Conservation (phyloP, 1,140 invertebrate species). For the Calephelis nemesis region DNA sequence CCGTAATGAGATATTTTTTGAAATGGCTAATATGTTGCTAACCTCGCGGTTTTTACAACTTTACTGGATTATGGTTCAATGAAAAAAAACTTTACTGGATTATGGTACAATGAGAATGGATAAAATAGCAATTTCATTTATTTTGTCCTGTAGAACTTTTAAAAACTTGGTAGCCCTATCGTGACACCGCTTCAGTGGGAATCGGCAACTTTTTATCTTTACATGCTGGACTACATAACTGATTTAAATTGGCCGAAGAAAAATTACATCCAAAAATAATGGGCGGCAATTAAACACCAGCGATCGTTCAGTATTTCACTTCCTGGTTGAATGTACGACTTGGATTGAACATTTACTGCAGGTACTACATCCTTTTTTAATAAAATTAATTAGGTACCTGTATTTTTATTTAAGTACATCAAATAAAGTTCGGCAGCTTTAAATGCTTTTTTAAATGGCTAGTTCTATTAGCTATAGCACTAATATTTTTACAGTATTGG, state of each 20-base stretch:
- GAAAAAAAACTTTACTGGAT: no score
- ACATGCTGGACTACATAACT: slow-evolving; percentile 24
- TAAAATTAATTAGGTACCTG: background rate
- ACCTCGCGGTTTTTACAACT: no score
- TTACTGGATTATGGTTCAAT: no score
- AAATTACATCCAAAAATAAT: slow-evolving; percentile 22
- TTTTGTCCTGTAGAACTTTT: slow-evolving; percentile 34
- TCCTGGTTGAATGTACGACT: slow-evolving; percentile 15
- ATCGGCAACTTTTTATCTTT: slow-evolving; percentile 25
- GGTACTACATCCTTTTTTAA: background rate
- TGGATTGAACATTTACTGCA: background rate
- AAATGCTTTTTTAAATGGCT: no score
- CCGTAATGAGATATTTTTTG: no score
- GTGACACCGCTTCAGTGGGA: slow-evolving; percentile 3
- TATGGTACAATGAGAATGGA: no score
- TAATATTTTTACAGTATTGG: no score
- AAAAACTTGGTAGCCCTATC: background rate
- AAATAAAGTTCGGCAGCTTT: background rate
- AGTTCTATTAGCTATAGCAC: no score
- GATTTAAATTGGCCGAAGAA: slow-evolving; percentile 18
- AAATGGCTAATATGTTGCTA: no score
- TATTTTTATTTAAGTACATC: background rate
- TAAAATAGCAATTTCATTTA: background rate
- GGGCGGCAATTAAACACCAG: slow-evolving; percentile 9
- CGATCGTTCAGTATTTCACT: slow-evolving; percentile 1